These are phyloP conservation scores for Heliconius hewitsoni DNA, from an alignment of 1,140 invertebrate genomes.

Conservation along the genomic window DNA sequence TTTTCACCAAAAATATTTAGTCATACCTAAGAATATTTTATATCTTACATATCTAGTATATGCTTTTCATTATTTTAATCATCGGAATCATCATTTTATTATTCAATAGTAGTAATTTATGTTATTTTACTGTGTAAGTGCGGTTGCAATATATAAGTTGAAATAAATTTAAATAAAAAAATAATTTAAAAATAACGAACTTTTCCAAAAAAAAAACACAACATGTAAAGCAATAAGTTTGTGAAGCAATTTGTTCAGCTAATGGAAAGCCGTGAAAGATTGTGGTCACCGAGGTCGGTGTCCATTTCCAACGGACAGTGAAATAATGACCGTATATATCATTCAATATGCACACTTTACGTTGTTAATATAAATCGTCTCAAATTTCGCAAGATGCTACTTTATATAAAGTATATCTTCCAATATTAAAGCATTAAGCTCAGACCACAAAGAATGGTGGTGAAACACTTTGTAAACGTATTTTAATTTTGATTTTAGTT, in stretches of 20 bases:
- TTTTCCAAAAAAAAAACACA: conserved; percentile 13
- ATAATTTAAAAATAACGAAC: conserved; percentile 25
- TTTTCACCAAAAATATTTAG: too few relatives aligned
- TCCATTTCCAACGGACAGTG: conserved; percentile 55
- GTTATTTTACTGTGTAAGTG: background rate
- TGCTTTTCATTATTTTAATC: too few relatives aligned
- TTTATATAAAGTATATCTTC: background rate
- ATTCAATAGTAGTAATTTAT: background rate
- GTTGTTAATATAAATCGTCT: conserved; percentile 28
- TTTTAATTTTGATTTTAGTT: background rate
- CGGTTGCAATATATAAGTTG: background rate
- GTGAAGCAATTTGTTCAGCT: conserved; percentile 62
- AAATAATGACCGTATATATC: conserved; percentile 56
- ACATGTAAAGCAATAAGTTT: conserved; percentile 45
- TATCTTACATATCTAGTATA: too few relatives aligned
- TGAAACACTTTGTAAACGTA: background rate
- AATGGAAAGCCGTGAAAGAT: conserved; percentile 61
- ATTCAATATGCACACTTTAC: conserved; percentile 44
- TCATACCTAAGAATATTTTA: too few relatives aligned
- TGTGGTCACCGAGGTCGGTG: conserved; percentile 57
- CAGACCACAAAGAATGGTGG: background rate
- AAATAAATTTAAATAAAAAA: background rate
- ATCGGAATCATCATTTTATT: too few relatives aligned
- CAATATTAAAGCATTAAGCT: background rate
- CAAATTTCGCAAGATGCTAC: conserved; percentile 11